Conservation (phyloP, 2,113 vertebrate genomes). For the Prolemur simus region DNA sequence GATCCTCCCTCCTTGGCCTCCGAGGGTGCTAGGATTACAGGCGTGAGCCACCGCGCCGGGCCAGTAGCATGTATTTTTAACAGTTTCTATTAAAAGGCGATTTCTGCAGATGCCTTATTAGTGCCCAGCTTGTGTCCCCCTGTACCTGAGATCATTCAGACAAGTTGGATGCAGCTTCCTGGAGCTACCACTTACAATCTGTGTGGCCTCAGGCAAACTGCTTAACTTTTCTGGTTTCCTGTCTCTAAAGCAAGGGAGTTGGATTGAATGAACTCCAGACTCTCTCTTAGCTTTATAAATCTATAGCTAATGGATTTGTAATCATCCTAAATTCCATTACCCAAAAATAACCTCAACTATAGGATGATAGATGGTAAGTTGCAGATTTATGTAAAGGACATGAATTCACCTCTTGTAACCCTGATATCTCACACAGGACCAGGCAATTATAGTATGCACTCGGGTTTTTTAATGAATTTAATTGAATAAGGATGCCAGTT, state of each 20-base stretch:
- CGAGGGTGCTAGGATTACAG: no score
- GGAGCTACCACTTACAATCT: not conserved
- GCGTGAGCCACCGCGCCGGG: no score
- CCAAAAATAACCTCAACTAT: not conserved
- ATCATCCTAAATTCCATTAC: not conserved
- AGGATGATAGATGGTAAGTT: not conserved
- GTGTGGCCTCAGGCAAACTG: not conserved
- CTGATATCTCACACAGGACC: not conserved
- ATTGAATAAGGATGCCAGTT: not conserved
- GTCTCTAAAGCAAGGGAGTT: not conserved
- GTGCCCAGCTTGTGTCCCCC: no score
- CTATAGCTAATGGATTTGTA: not conserved
- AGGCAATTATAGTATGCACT: not conserved
- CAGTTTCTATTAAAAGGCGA: no score
- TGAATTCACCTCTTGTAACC: not conserved
- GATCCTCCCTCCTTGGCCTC: no score
- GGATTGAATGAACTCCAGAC: not conserved
- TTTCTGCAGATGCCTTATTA: no score
- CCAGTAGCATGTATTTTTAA: no score
- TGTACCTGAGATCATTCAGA: no score
- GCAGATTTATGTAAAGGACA: not conserved
- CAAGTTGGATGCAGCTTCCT: not conserved
- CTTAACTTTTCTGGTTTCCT: not conserved
- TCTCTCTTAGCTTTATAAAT: not conserved
- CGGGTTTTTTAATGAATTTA: not conserved